A percentile compares a stretch with the other conserved stretches of the same genome.
These are phyloP conservation scores for Celastrina argiolus DNA, from an alignment of 2,888 invertebrate species.

Conservation along the genomic window DNA sequence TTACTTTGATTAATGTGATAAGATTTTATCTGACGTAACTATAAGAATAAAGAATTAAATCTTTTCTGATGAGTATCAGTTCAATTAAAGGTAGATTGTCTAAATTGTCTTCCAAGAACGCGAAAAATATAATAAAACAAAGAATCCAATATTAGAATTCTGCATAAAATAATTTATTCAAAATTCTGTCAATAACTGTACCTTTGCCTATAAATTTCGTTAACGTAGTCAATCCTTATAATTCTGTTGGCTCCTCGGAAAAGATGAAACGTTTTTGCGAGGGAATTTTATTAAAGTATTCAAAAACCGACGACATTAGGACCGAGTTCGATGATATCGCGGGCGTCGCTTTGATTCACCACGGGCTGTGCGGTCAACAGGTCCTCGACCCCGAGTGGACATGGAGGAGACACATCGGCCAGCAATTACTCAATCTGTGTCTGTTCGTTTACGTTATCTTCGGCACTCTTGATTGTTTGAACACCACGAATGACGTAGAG, in stretches of 20 bases:
- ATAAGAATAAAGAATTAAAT: too few species aligned
- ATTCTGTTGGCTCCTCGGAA: slow-evolving; percentile 14
- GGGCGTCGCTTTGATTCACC: slow-evolving; percentile 40
- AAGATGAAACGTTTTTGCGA: slow-evolving; percentile 28
- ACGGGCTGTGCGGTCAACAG: slow-evolving; percentile 51
- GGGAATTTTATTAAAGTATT: slow-evolving; percentile 37
- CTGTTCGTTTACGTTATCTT: slow-evolving; percentile 47
- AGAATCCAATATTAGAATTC: not conserved
- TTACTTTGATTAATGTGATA: too few species aligned
- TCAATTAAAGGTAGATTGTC: not conserved
- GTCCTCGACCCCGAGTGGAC: slow-evolving; percentile 54
- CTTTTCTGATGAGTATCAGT: not conserved
- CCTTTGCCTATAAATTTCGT: slow-evolving; percentile 21
- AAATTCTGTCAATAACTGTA: slow-evolving; percentile 21
- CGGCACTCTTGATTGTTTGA: slow-evolving; percentile 48
- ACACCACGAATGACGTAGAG: slow-evolving; percentile 39
- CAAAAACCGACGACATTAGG: slow-evolving; percentile 46
- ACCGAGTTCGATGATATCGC: slow-evolving; percentile 48
- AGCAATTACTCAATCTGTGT: slow-evolving; percentile 40
- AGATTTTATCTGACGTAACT: too few species aligned
- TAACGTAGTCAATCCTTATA: slow-evolving; percentile 21
- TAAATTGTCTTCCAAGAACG: not conserved
- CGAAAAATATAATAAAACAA: not conserved
- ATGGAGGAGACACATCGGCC: slow-evolving; percentile 41
- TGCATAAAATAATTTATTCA: slow-evolving; percentile 9